Evolutionary conservation across 2,113 vertebrate genomes (phyloP).

Genomic region (Colossoma macropomum): DNA sequence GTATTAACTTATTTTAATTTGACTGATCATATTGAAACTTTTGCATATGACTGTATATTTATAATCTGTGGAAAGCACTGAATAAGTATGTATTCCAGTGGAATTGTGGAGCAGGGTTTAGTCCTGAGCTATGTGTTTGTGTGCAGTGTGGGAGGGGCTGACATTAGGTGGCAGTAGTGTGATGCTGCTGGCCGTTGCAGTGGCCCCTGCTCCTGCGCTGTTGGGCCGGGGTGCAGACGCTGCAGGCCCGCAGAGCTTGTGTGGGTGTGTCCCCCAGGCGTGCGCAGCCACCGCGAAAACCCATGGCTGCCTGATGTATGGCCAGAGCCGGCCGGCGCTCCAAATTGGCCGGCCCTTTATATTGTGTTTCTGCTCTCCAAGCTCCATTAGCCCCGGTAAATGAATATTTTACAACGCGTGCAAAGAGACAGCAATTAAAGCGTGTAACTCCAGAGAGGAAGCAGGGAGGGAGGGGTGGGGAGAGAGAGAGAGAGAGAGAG

Average conservation of each 20-base stretch:
- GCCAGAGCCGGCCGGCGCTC: conserved; percentile 54
- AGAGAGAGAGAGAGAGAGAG: conserved; percentile 12
- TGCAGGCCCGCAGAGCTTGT: conserved; percentile 21
- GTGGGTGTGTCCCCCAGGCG: conserved; percentile 39
- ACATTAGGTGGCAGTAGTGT: conserved; percentile 92
- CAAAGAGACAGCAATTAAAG: conserved; percentile 68
- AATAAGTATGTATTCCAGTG: neutral
- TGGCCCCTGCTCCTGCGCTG: conserved; percentile 38
- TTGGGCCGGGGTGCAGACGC: neutral
- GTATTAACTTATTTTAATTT: too few relatives aligned
- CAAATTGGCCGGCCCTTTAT: conserved; percentile 62
- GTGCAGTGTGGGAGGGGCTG: conserved; percentile 47
- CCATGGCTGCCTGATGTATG: conserved; percentile 53
- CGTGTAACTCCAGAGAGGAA: conserved; percentile 55
- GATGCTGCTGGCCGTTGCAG: conserved; percentile 76
- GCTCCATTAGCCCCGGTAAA: conserved; percentile 67
- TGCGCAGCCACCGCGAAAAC: conserved; percentile 15
- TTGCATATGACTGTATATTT: too few relatives aligned
- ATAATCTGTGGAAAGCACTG: too few relatives aligned
- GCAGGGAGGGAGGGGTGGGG: neutral
- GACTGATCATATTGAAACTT: too few relatives aligned
- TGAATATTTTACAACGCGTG: conserved; percentile 69
- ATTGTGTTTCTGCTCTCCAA: conserved; percentile 63
- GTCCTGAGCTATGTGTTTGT: neutral
- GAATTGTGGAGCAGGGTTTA: neutral